These are phyloP conservation scores for Pipistrellus pygmaeus DNA, from an alignment of 2,797 vertebrate species.

Conservation along the genomic window DNA sequence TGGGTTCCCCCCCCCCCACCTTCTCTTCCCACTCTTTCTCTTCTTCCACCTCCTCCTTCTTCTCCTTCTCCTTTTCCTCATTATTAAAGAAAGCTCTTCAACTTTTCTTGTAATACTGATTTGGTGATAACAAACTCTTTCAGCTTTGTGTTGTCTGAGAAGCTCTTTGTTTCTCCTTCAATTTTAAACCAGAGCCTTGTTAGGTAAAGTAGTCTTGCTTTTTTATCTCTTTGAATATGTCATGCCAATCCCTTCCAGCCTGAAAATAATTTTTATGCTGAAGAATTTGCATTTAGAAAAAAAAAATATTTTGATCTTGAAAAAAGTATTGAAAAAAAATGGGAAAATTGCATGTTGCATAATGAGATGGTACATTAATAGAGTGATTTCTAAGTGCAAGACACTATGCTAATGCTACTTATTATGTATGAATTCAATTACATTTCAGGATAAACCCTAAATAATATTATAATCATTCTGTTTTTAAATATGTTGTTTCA, in stretches of 20 bases:
- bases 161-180: background rate
- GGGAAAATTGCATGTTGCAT: background rate
- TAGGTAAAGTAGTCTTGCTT: background rate
- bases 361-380: background rate
- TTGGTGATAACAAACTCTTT: background rate
- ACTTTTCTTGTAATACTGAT: background rate
- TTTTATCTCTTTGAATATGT: background rate
- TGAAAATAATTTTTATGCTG: background rate
- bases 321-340: background rate
- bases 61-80: background rate
- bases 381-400: background rate
- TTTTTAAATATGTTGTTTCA: background rate
- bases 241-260: background rate
- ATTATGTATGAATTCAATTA: background rate
- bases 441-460: background rate
- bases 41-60: background rate
- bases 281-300: background rate
- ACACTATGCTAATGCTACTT: background rate
- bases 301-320: background rate
- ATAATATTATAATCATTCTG: background rate
- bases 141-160: background rate
- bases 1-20: too few relatives aligned
- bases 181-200: background rate
- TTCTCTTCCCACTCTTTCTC: fast-evolving
- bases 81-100: background rate